A percentile compares a stretch with the other conserved stretches of the same genome.
Evolutionary conservation across 2,113 vertebrate species (phyloP).

Genomic region (Bubo scandiacus): DNA sequence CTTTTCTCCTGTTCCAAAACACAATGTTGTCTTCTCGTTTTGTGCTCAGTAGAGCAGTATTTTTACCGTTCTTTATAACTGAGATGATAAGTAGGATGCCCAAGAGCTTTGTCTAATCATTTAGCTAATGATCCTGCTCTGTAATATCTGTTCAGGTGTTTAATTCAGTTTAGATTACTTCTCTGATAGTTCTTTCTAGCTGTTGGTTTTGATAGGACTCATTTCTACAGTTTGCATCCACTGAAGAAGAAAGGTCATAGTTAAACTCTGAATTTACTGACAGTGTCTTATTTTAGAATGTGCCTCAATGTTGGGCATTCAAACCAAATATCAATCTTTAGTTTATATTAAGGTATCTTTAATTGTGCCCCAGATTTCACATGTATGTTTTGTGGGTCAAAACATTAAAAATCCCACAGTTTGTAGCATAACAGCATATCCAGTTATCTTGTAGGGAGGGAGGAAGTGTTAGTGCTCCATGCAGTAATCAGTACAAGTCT

Average conservation of each 20-base stretch:
- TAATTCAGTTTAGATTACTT: constrained; percentile 39
- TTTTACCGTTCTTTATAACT: constrained; percentile 4
- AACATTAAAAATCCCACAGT: not conserved
- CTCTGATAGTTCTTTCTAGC: constrained; percentile 17
- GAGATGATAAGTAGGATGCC: not conserved
- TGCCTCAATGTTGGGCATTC: not conserved
- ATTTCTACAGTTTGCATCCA: not conserved
- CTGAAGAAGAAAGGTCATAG: not conserved
- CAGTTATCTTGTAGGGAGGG: not conserved
- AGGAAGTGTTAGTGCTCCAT: not conserved
- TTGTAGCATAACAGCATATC: not conserved
- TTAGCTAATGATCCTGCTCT: constrained; percentile 48
- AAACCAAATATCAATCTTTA: not conserved
- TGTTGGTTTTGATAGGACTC: constrained; percentile 16
- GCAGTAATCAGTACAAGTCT: not conserved
- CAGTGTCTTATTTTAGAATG: not conserved
- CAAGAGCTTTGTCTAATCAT: constrained; percentile 32
- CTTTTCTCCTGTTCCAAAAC: not conserved
- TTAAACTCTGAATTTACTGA: not conserved
- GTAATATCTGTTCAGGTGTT: constrained; percentile 27
- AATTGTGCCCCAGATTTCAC: not conserved
- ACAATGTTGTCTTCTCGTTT: not conserved
- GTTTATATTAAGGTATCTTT: not conserved
- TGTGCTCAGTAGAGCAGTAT: not conserved
- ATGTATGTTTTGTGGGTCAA: not conserved